Percentiles rank a stretch among this genome's conserved stretches.
These are phyloP conservation scores for Bombus pyrosoma DNA, from an alignment of 1,140 invertebrate species.

Conservation along the genomic window DNA sequence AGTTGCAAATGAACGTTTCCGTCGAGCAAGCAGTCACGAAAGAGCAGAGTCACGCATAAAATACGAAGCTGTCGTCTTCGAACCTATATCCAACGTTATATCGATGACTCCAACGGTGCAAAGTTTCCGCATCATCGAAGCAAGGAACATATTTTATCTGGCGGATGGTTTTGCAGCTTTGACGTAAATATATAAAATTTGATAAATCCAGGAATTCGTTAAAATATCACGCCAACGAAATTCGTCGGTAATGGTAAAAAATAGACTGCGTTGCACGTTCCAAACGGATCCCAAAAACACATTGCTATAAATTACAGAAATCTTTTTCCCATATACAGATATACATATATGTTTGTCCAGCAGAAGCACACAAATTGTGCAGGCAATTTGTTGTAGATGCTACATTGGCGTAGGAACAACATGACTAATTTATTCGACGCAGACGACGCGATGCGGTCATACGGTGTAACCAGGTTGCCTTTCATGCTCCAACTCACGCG, in stretches of 20 bases:
- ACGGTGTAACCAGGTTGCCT: not conserved
- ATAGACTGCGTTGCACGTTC: not conserved
- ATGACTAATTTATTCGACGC: conserved; percentile 33
- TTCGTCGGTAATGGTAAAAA: not conserved
- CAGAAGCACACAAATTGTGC: not conserved
- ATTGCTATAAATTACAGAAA: not conserved
- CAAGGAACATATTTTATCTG: not conserved
- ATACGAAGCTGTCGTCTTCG: conserved; percentile 1
- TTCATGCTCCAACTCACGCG: conserved; percentile 26
- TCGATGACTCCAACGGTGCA: not conserved
- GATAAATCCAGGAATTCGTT: not conserved
- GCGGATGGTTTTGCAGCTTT: not conserved
- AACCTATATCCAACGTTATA: not conserved
- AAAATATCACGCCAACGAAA: not conserved
- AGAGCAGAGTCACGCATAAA: conserved; percentile 31
- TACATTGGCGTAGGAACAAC: not conserved
- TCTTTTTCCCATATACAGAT: too few relatives aligned
- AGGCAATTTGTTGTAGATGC: conserved; percentile 9
- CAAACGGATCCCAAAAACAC: not conserved
- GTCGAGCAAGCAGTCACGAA: not conserved
- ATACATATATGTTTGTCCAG: too few relatives aligned
- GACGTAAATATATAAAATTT: not conserved
- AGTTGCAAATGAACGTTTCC: conserved; percentile 19
- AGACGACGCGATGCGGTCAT: conserved; percentile 11
- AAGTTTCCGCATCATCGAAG: conserved; percentile 13